Evolutionary conservation across 2,888 invertebrate species (phyloP).

Genomic region (Nycteola revayana): DNA sequence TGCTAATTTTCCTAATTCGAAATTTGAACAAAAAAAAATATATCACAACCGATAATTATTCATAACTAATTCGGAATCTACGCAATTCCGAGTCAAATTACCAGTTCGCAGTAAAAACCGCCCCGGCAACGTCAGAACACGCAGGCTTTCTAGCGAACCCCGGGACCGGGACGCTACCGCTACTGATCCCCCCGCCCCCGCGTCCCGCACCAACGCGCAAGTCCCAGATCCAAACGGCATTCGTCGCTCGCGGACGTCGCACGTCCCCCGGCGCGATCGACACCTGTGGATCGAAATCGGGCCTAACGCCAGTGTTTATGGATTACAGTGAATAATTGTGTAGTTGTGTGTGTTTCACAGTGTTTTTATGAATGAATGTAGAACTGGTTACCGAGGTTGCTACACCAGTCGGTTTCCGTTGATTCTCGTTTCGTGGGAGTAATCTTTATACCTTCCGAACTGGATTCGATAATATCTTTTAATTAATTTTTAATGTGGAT

Average conservation of each 20-base stretch:
- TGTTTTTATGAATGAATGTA: conserved; percentile 54
- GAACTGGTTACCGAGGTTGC: conserved; percentile 48
- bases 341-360: conserved; percentile 36
- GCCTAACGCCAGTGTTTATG: conserved; percentile 36
- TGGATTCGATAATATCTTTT: conserved; percentile 31
- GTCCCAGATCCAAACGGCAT: conserved; percentile 48
- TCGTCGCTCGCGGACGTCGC: conserved; percentile 41
- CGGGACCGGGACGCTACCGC: conserved; percentile 51
- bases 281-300: conserved; percentile 61
- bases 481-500: conserved; percentile 28
- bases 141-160: conserved; percentile 53
- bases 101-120: conserved; percentile 24
- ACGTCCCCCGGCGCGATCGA: conserved; percentile 34
- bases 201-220: conserved; percentile 42
- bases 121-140: conserved; percentile 40
- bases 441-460: conserved; percentile 38
- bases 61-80: conserved; percentile 17
- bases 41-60: conserved; percentile 3
- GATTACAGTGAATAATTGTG: conserved; percentile 61
- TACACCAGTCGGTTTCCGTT: conserved; percentile 57
- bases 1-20: too few species aligned
- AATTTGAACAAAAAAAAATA: neutral
- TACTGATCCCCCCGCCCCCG: conserved; percentile 56
- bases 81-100: conserved; percentile 25
- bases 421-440: conserved; percentile 57